phyloP scores from a whole-genome alignment of 2,113 vertebrate species.

The Pleuronectes platessa region DNA sequence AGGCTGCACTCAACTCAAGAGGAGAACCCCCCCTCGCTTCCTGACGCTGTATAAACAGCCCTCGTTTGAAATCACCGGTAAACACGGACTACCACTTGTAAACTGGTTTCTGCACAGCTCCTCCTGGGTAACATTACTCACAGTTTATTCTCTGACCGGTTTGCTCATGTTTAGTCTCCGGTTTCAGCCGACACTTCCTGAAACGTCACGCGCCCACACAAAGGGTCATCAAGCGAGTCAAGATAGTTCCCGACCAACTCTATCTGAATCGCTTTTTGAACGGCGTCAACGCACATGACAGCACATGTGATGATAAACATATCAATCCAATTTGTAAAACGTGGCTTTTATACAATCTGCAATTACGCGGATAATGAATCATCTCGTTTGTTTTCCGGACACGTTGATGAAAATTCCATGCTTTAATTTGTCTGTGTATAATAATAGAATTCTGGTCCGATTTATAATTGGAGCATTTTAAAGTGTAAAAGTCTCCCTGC shows the following conservation, averaged over 20 bases:
- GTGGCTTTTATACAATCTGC: too few species aligned
- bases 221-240: slow-evolving; percentile 22
- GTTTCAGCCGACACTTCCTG: slow-evolving; percentile 49
- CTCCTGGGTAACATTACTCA: too few species aligned
- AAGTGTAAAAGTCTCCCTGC: too few species aligned
- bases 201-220: slow-evolving; percentile 38
- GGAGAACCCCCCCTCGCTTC: neutral
- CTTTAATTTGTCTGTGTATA: too few species aligned
- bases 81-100: neutral
- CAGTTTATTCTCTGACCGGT: neutral
- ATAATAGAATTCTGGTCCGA: too few species aligned
- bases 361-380: too few species aligned
- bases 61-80: neutral
- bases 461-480: too few species aligned
- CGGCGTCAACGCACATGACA: too few species aligned
- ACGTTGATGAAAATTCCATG: too few species aligned
- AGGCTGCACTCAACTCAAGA: neutral
- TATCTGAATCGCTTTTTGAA: neutral
- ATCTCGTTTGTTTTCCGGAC: too few species aligned
- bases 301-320: too few species aligned
- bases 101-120: neutral
- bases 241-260: slow-evolving; percentile 13
- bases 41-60: neutral
- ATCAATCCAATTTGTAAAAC: too few species aligned
- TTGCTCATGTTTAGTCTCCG: neutral